Conservation (phyloP, 2,888 invertebrate genomes). For the Meteorus colon region DNA sequence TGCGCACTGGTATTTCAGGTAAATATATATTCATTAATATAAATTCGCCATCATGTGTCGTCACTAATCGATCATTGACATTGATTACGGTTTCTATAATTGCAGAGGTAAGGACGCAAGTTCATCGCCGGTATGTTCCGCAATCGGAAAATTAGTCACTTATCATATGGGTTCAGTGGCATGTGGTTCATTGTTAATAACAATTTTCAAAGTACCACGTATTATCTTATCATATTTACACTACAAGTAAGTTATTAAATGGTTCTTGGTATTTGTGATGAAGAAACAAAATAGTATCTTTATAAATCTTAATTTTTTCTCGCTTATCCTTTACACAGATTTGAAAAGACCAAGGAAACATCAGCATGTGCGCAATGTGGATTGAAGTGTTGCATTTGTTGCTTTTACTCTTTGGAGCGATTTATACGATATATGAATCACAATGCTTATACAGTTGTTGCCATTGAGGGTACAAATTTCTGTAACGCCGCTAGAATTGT, state of each 20-base stretch:
- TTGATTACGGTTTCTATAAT: slow-evolving; percentile 47
- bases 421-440: slow-evolving; percentile 94
- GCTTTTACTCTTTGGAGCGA: slow-evolving; percentile 92
- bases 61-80: slow-evolving; percentile 2
- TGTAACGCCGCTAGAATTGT: slow-evolving; percentile 93
- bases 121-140: slow-evolving; percentile 80
- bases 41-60: background rate
- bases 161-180: slow-evolving; percentile 97
- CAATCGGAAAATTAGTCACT: slow-evolving; percentile 84
- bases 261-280: background rate
- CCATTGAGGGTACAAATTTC: slow-evolving; percentile 92
- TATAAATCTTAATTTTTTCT: background rate
- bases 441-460: slow-evolving; percentile 95
- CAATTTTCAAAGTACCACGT: slow-evolving; percentile 92
- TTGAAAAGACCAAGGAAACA: slow-evolving; percentile 81
- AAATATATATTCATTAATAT: slow-evolving; percentile 44
- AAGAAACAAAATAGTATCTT: background rate
- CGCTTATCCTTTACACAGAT: slow-evolving; percentile 72
- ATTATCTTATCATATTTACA: slow-evolving; percentile 92
- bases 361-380: slow-evolving; percentile 85
- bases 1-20: slow-evolving; percentile 96
- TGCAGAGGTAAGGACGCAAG: slow-evolving; percentile 81
- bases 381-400: slow-evolving; percentile 89
- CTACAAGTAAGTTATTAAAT: slow-evolving; percentile 81
- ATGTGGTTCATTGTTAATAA: slow-evolving; percentile 94